Evolutionary conservation across 2,113 vertebrate species (phyloP), one percentile per base, ranked within the genome.

Genomic region (Elanoides forficatus): DNA sequence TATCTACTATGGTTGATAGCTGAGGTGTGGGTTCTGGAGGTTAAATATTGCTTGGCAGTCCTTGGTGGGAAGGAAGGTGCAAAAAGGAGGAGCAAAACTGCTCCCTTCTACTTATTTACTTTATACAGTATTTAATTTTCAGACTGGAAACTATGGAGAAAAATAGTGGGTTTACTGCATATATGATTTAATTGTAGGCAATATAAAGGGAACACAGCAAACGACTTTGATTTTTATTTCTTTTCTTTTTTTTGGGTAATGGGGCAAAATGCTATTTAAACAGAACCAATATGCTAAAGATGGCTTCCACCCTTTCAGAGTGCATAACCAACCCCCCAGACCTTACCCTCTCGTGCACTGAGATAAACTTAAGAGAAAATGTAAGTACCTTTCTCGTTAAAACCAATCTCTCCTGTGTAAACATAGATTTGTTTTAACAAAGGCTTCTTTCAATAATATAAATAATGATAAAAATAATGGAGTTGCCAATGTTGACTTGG

Each of bases 391-490:
- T 60, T 68, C 72, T 67, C 62, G 11, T 58, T 91, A 92, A 94
- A 87, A 74, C 40, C 47, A 75, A 22, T 79, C 36, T 84, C 32
- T 80, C 22, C 13, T 79, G 47, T 68, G 30, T 84, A 90, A 75
- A 90, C 25, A 93, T 2, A 55, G 56, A 83, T 90, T 73, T 88
- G 36, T 81, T 70, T 90, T 92, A 95, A 78, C 70, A 93, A 93
- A 97, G 53, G 30, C 9, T 94, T 90, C 45, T 93, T 94, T 90
- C 47, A 88, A 52, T 81, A 96, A 34, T 43, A 68, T 74, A 96
- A 96, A 92, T 90, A 95, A 84, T 74, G 50, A 87, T 87, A 80
- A 94, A 96, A 94, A 81, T 92, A 95, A 96, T 88, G 68, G 85
- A 92, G 47, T 72, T 15, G 2, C 45, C 52, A 76, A 0, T 81